A percentile compares a stretch with the other conserved stretches of the same genome.
Conservation (phyloP, 2,888 invertebrate genomes). For the Perithous albicinctus region DNA sequence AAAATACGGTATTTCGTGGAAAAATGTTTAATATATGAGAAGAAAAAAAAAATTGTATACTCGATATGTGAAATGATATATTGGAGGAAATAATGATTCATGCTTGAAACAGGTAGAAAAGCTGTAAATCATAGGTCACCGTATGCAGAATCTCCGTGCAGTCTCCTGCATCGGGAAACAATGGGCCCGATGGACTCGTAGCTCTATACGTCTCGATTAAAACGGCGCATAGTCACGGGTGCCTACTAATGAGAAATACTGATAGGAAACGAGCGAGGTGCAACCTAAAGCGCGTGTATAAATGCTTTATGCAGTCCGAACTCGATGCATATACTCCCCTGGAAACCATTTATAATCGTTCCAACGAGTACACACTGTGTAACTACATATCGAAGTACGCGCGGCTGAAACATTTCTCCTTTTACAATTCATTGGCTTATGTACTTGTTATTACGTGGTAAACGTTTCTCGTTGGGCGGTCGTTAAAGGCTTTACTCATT, state of each 20-base stretch:
- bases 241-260: slow-evolving; percentile 41
- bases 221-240: slow-evolving; percentile 6
- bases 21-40: background rate
- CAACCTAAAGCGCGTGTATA: slow-evolving; percentile 9
- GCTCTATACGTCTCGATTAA: slow-evolving; percentile 30
- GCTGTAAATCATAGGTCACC: slow-evolving; percentile 32
- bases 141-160: background rate
- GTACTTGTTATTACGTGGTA: background rate
- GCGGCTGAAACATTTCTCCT: slow-evolving; percentile 1
- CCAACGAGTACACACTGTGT: slow-evolving; percentile 3
- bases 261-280: slow-evolving; percentile 21
- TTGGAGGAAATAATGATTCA: slow-evolving; percentile 32
- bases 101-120: slow-evolving; percentile 28
- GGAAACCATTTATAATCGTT: slow-evolving; percentile 35
- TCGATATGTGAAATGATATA: background rate
- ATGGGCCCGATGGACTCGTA: slow-evolving; percentile 22
- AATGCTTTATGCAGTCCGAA: slow-evolving; percentile 16
- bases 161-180: slow-evolving; percentile 19
- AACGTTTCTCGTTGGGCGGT: slow-evolving; percentile 5
- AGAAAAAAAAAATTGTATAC: too few relatives aligned
- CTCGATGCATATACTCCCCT: background rate
- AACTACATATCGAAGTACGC: slow-evolving; percentile 21
- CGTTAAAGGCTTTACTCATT: background rate
- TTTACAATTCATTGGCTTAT: background rate
- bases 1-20: background rate